A percentile compares a stretch with the other conserved stretches of the same genome.
phyloP scores from a whole-genome alignment of 2,888 invertebrate genomes.

The Mimachlamys varia region DNA sequence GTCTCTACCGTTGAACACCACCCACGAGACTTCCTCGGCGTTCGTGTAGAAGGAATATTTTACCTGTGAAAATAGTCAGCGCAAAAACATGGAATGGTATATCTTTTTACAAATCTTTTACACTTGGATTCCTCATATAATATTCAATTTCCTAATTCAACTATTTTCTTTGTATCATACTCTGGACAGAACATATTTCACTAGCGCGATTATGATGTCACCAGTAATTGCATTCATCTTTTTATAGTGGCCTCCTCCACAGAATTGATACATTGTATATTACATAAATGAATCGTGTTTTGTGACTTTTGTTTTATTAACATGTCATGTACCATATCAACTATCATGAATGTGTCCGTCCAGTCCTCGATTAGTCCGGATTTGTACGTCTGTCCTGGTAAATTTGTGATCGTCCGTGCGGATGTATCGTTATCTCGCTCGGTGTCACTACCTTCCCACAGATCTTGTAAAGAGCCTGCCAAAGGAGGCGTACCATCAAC shows the following conservation, averaged over 20 bases:
- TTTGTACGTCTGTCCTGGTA: conserved; percentile 56
- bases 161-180: too few relatives aligned
- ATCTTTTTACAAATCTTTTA: too few relatives aligned
- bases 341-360: conserved; percentile 40
- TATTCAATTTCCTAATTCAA: too few relatives aligned
- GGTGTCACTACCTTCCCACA: conserved; percentile 54
- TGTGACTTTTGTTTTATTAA: too few relatives aligned
- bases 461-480: conserved; percentile 54
- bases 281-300: too few relatives aligned
- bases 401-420: conserved; percentile 54
- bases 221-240: too few relatives aligned
- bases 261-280: too few relatives aligned
- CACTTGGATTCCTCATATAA: too few relatives aligned
- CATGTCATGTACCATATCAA: background rate
- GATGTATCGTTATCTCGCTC: conserved; percentile 55
- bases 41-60: conserved; percentile 61
- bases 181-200: too few relatives aligned
- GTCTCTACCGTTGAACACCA: conserved; percentile 59
- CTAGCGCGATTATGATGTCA: too few relatives aligned
- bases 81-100: too few relatives aligned
- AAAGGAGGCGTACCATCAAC: conserved; percentile 57
- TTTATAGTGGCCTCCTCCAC: too few relatives aligned
- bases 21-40: conserved; percentile 60
- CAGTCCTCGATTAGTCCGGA: conserved; percentile 61
- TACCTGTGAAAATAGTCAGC: conserved; percentile 50